These are phyloP conservation scores for Sphenopsis melanotis DNA, from an alignment of 2,797 vertebrate species.

Conservation along the genomic window DNA sequence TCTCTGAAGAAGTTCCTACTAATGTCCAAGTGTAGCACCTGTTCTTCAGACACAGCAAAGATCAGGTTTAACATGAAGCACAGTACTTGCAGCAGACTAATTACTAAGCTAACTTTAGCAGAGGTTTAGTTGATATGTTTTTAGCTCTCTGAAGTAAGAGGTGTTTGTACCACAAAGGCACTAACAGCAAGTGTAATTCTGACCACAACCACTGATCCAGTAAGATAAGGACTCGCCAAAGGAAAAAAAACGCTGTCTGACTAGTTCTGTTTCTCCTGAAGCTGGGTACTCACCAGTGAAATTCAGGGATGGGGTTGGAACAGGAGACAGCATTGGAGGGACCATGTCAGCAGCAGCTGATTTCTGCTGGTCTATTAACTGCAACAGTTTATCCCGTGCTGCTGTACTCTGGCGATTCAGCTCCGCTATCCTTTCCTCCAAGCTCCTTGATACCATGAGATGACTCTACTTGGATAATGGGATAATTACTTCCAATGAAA, in stretches of 20 bases:
- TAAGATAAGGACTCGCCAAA: background rate
- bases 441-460: conserved; percentile 32
- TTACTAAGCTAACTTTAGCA: background rate
- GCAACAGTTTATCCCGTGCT: conserved; percentile 83
- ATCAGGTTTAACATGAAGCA: background rate
- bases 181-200: background rate
- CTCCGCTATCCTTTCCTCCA: conserved; percentile 88
- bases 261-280: background rate
- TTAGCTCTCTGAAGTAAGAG: background rate
- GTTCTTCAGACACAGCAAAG: background rate
- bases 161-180: background rate
- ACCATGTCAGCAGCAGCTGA: conserved; percentile 46
- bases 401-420: conserved; percentile 87
- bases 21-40: background rate
- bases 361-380: conserved; percentile 90
- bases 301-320: conserved; percentile 53
- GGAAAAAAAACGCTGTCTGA: background rate
- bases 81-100: background rate
- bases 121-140: background rate
- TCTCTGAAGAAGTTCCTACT: background rate
- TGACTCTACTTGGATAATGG: conserved; percentile 36
- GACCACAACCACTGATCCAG: background rate
- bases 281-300: conserved; percentile 50
- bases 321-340: conserved; percentile 69
- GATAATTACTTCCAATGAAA: conserved; percentile 1